Evolutionary conservation across 2,113 vertebrate genomes (phyloP), one percentile per base, ranked within the genome.

Genomic region (Theristicus caerulescens): DNA sequence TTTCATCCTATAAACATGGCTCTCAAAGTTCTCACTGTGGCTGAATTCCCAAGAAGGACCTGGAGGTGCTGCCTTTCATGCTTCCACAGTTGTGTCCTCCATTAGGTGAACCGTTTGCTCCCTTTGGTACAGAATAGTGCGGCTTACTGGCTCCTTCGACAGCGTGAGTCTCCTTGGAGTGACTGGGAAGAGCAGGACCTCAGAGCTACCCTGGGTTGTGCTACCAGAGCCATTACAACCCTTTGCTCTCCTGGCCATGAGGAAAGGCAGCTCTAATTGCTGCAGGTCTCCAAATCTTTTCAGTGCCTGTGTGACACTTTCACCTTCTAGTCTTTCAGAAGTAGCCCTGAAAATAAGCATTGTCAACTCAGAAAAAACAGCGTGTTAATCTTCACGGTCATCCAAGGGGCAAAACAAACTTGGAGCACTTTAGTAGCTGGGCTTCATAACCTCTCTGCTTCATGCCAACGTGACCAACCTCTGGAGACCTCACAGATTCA

Each of bases 291-390:
- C 62, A 55, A 66, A 90, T 54, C 31, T 74, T 84, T 88, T 77
- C 71, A 83, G 1, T 61, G 40, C 11, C 61, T 46, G 19, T 54
- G 52, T 73, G 65, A 72, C 81, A 82, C 64, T 96, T 92, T 66
- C 67, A 62, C 62, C 55, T 86, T 74, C 47, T 72, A n/a, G 51
- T 70, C 64, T 94, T 88, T 84, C 74, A 32, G 66, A 80, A 89
- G 76, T 27, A 92, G 88, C 40, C 86, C 78, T 77, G 77, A 81
- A 96, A 93, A 91, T 34, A 54, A 89, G 82, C 72, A 47, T 76
- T 94, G 79, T 70, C 67, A 92, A 46, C 40, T 7, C 27, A 54
- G 94, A 69, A 91, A 78, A 89, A 87, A 22, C 38, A 47, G n/a
- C 34, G 55, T 71, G 57, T 90, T 89, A 62, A 90, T 95, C 83